Base-by-base conservation (phyloP, 2,113 vertebrate species). In the Hippopotamus amphibius region DNA sequence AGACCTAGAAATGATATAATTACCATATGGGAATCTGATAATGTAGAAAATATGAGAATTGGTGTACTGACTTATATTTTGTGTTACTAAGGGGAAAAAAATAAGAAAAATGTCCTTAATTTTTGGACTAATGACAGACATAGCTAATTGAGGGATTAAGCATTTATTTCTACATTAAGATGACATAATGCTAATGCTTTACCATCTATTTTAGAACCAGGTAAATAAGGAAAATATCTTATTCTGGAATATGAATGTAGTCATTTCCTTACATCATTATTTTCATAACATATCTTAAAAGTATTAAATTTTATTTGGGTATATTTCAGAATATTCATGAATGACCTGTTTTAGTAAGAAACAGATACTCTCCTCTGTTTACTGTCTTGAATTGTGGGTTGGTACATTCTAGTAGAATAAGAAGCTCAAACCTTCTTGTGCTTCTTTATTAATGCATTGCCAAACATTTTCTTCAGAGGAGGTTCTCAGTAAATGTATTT, bases 401-500 rank as follows among this genome's bases (percentile, higher is more conserved):
- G 19, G 9, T 89, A 57, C 13, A 82, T 50, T 85, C 37, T 66
- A 71, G 6, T 68, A 71, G 17, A 91, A 79, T 59, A 59, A 85
- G 48, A 46, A 92, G 13, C 30, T 90, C 41, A 33, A 30, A 43
- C n/a, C 43, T 68, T 80, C 19, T 61, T 90, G 21, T 19, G n/a
- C 9, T 55, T 77, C 37, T 93, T 86, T 88, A 30, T 71, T 87
- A 21, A 48, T 65, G 33, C 17, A 53, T 43, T 91, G 41, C 41
- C n/a, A 93, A 93, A 80, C 53, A 3, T 65, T 92, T 96, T 94
- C 53, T 90, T 97, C 50, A 72, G 14, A 90, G 10, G 77, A 90
- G 55, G 7, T 5, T 65, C 22, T 82, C 19, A 80, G 26, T 71
- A 77, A 90, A 48, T 77, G 33, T 48, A 77, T 71, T 83, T 96